Evolutionary conservation across 2,113 vertebrate genomes (phyloP).

Genomic region (Papio anubis): DNA sequence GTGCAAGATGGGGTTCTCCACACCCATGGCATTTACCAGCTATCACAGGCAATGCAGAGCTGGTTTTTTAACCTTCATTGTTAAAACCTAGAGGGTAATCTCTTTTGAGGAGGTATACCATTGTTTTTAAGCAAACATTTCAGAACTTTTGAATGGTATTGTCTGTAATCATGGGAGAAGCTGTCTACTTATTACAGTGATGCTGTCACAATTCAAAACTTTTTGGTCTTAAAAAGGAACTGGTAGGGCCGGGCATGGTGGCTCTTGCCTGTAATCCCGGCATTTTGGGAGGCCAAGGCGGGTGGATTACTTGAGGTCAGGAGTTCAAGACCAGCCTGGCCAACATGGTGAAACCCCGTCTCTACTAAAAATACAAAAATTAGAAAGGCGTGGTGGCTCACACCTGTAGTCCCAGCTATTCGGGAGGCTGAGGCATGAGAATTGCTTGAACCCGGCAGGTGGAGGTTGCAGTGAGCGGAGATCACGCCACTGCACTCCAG

Average conservation of each 20-base stretch:
- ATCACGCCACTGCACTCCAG: too few relatives aligned
- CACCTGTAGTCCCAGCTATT: too few relatives aligned
- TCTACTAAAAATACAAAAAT: too few relatives aligned
- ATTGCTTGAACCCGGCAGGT: too few relatives aligned
- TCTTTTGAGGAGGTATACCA: not conserved
- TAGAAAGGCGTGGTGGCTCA: too few relatives aligned
- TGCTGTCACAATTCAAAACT: constrained; percentile 23
- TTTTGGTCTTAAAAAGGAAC: not conserved
- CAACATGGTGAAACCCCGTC: too few relatives aligned
- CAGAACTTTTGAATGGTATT: not conserved
- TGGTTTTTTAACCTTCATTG: constrained; percentile 1
- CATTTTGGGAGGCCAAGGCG: too few relatives aligned
- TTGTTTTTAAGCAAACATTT: constrained; percentile 10
- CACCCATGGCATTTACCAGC: not conserved
- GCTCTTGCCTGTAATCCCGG: too few relatives aligned
- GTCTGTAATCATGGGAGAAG: not conserved
- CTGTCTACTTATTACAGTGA: not conserved
- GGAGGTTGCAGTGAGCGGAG: too few relatives aligned
- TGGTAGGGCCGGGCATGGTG: not conserved
- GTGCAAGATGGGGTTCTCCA: not conserved
- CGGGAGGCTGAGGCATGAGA: too few relatives aligned
- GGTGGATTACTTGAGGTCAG: too few relatives aligned
- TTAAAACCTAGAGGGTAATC: not conserved
- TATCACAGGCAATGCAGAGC: not conserved
- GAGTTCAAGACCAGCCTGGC: too few relatives aligned